A percentile compares a stretch with the other conserved stretches of the same genome.
These are phyloP conservation scores for Orthosia cruda DNA, from an alignment of 2,888 invertebrate genomes.

Conservation along the genomic window DNA sequence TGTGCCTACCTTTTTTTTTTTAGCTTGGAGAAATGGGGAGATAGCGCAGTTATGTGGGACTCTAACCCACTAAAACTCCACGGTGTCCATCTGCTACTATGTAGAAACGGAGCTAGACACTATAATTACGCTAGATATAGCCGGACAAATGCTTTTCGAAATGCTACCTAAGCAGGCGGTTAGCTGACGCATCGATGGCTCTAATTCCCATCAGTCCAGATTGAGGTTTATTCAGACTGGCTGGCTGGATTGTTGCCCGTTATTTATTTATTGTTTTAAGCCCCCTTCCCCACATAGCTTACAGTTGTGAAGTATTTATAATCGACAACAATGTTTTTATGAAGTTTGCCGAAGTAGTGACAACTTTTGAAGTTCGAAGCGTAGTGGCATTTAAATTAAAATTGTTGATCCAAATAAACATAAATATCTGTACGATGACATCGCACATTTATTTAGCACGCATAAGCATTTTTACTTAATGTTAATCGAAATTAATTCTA, in stretches of 20 bases:
- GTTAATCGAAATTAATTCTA: too few species aligned
- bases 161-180: background rate
- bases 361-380: too few species aligned
- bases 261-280: constrained; percentile 34
- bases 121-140: background rate
- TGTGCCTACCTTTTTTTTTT: too few species aligned
- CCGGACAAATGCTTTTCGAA: constrained; percentile 15
- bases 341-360: background rate
- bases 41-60: too few species aligned
- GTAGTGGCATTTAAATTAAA: too few species aligned
- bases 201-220: constrained; percentile 19
- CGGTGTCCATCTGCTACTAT: too few species aligned
- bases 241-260: background rate
- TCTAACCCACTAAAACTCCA: too few species aligned
- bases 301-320: constrained; percentile 18
- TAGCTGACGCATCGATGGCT: constrained; percentile 18
- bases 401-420: background rate
- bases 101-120: background rate
- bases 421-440: too few species aligned
- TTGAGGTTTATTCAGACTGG: constrained; percentile 19
- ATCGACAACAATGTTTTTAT: constrained; percentile 7
- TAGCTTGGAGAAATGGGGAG: too few species aligned
- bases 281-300: constrained; percentile 1
- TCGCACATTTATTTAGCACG: too few species aligned
- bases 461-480: too few species aligned